Conservation (phyloP, 2,888 invertebrate genomes). For the Tenthredo distinguenda region DNA sequence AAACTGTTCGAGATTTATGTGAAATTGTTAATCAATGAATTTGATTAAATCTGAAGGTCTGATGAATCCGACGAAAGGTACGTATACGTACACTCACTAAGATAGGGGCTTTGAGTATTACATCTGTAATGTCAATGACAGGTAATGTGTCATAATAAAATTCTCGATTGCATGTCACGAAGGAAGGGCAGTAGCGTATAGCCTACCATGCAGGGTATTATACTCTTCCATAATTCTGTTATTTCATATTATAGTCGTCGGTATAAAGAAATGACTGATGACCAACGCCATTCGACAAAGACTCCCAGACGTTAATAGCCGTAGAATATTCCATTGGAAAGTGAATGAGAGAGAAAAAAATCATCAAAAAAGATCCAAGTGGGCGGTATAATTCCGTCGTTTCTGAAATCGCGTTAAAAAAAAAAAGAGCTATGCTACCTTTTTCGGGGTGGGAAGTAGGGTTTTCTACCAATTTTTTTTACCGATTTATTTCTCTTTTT, state of each 20-base stretch:
- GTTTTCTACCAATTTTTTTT: slow-evolving; percentile 55
- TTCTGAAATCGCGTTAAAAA: slow-evolving; percentile 70
- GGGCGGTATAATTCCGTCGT: slow-evolving; percentile 74
- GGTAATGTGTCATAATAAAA: slow-evolving; percentile 76
- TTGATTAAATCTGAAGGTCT: background rate
- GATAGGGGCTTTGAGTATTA: slow-evolving; percentile 40
- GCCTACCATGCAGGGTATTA: slow-evolving; percentile 46
- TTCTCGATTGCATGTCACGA: slow-evolving; percentile 70
- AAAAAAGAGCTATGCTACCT: slow-evolving; percentile 48
- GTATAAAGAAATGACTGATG: slow-evolving; percentile 73
- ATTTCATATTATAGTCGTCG: slow-evolving; percentile 70
- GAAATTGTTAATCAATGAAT: background rate
- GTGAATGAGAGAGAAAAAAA: slow-evolving; percentile 58
- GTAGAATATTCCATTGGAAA: slow-evolving; percentile 69
- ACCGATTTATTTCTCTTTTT: background rate
- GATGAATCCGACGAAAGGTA: background rate
- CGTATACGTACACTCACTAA: background rate
- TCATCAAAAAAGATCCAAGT: slow-evolving; percentile 65
- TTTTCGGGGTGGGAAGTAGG: slow-evolving; percentile 49
- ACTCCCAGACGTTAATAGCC: slow-evolving; percentile 65
- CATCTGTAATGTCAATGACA: slow-evolving; percentile 54
- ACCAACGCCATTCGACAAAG: slow-evolving; percentile 65
- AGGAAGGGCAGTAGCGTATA: slow-evolving; percentile 52
- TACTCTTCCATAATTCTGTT: slow-evolving; percentile 66
- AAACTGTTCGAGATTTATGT: background rate